Conservation (phyloP, 2,797 vertebrate genomes). For the Dendrocincla fuliginosa region DNA sequence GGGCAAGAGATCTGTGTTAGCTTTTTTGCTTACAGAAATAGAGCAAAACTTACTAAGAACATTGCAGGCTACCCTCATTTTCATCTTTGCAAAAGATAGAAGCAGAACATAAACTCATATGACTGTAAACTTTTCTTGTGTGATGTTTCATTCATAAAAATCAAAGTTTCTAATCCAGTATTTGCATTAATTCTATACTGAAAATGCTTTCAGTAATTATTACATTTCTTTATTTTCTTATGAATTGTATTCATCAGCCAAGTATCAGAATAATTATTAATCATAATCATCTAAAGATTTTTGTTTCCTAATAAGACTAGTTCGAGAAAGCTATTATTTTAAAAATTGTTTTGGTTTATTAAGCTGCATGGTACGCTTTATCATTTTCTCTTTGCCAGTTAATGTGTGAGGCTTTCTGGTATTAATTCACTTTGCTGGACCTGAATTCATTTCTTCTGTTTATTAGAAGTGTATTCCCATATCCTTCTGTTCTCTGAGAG, state of each 20-base stretch:
- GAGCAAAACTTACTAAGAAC: not conserved
- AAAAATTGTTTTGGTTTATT: not conserved
- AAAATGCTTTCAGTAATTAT: not conserved
- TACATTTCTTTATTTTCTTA: not conserved
- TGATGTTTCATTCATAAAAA: not conserved
- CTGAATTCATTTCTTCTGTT: not conserved
- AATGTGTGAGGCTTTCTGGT: not conserved
- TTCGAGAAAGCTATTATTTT: not conserved
- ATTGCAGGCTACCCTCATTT: not conserved
- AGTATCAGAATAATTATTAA: not conserved
- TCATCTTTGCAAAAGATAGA: not conserved
- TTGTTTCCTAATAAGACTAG: not conserved
- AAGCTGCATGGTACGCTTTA: not conserved
- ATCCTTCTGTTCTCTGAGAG: slow-evolving; percentile 4
- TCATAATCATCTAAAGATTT: not conserved
- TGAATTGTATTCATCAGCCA: not conserved
- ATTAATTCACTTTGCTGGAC: slow-evolving; percentile 28
- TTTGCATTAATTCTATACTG: not conserved
- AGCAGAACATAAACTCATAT: not conserved
- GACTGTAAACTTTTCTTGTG: not conserved
- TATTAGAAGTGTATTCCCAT: slow-evolving; percentile 17
- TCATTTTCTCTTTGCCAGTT: not conserved
- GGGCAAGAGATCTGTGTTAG: not conserved
- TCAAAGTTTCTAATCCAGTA: not conserved
- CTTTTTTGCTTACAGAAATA: not conserved